These are phyloP conservation scores for Chymomyza procnemis DNA, from an alignment of 2,888 invertebrate species.

Conservation along the genomic window DNA sequence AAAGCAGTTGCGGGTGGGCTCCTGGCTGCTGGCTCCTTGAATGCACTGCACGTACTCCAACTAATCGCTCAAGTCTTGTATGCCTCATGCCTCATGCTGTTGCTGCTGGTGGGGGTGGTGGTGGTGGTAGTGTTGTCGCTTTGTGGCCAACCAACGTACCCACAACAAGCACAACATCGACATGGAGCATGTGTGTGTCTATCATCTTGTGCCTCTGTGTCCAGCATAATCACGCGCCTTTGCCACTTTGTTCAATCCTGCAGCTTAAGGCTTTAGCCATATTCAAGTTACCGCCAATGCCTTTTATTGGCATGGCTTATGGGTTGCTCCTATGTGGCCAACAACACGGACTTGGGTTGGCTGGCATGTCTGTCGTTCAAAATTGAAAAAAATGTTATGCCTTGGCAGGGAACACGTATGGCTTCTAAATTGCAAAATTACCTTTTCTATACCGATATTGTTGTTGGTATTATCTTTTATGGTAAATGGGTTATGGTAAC, in stretches of 20 bases:
- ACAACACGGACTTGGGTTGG: background rate
- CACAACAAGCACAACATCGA: background rate
- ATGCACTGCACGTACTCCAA: slow-evolving; percentile 64
- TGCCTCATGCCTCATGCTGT: slow-evolving; percentile 45
- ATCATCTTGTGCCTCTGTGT: slow-evolving; percentile 9
- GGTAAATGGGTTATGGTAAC: slow-evolving; percentile 24
- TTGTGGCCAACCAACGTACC: slow-evolving; percentile 53
- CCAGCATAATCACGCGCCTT: slow-evolving; percentile 53
- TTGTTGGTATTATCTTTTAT: background rate
- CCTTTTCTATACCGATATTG: background rate
- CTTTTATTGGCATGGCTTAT: slow-evolving; percentile 1
- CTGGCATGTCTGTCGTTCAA: slow-evolving; percentile 13
- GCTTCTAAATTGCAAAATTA: slow-evolving; percentile 58
- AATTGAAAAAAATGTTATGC: slow-evolving; percentile 62
- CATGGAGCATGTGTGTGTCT: background rate
- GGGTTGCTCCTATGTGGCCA: background rate
- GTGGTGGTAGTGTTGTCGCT: slow-evolving; percentile 7
- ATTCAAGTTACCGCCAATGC: background rate
- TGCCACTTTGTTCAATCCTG: slow-evolving; percentile 63
- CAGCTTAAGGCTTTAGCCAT: slow-evolving; percentile 47
- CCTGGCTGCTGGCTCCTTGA: background rate
- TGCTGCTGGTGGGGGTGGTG: too few relatives aligned
- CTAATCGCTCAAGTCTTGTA: slow-evolving; percentile 75
- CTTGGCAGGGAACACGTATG: slow-evolving; percentile 33
- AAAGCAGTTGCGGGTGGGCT: background rate